These are phyloP conservation scores for Trochalopteron elliotii DNA, from an alignment of 2,113 vertebrate species.

Conservation along the genomic window DNA sequence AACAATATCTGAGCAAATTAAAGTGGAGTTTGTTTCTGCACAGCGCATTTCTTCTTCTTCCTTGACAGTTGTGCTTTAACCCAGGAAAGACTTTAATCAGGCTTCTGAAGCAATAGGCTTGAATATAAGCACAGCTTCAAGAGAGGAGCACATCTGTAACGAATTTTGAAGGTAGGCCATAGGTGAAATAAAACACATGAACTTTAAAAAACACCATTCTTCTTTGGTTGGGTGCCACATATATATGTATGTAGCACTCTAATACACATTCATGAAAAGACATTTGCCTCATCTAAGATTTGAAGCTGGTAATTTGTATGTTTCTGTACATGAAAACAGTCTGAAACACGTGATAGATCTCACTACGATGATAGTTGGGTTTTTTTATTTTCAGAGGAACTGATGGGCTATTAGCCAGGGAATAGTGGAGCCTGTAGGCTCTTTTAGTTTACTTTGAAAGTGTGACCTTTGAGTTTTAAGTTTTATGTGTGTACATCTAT, in stretches of 20 bases:
- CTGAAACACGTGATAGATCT: background rate
- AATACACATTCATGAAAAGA: background rate
- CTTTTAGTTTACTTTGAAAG: slow-evolving; percentile 53
- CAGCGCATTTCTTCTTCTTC: background rate
- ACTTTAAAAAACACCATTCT: background rate
- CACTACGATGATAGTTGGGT: background rate
- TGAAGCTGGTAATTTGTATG: background rate
- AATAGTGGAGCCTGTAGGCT: background rate
- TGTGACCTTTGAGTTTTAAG: slow-evolving; percentile 57
- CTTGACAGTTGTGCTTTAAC: background rate
- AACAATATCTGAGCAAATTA: background rate
- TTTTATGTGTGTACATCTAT: slow-evolving; percentile 53
- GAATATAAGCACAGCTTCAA: background rate
- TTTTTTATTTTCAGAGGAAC: background rate
- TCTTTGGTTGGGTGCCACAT: background rate
- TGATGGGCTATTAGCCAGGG: background rate
- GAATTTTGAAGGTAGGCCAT: background rate
- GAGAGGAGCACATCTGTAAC: background rate
- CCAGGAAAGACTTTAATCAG: background rate
- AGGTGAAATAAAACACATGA: background rate
- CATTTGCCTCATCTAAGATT: background rate
- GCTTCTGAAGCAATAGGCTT: background rate
- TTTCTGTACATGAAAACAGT: background rate
- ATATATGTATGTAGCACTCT: too few species aligned
- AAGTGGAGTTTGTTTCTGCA: background rate